Base-by-base conservation (phyloP, 2,888 invertebrate species). In the Plusia festucae region DNA sequence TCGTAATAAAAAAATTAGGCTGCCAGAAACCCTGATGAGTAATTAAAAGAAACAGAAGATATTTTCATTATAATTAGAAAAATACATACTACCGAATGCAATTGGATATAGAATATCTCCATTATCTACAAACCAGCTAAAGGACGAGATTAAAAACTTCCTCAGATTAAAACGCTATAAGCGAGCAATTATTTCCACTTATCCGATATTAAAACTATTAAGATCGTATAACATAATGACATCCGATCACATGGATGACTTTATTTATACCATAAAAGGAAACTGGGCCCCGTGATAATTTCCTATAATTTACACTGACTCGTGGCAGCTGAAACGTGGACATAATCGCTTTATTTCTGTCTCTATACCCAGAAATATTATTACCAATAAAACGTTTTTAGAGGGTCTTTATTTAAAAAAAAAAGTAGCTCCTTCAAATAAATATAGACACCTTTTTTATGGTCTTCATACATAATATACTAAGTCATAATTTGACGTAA, bases 181-280 rank as follows among this genome's bases (percentile, higher is more conserved):
- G 30, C 27, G 20, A 52, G 49, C 46, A 65, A 69, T 73, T 69
- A 69, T 49, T 46, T 13, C 11, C 40, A 64, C 30, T 68, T 60
- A 72, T 55, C 54, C 20, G n/a, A 54, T 34, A 73, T 72, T 16
- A 69, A 60, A 20, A 24, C 60, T 32, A 73, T 73, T 22, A 69
- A 58, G 20, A 53, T 60, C 20, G 56, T 49, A 44, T 18, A 49
- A 52, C n/a, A 60, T 73, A 60, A 73, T 68, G 46, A 60, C 53
- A 58, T 60, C 64, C 60, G 53, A 68, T 64, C 56, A 46, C 34
- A 52, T 60, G 3, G 30, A 72, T 65, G 22, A 60, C 69, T 57
- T 49, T 5, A 73, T 72, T 58, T 40, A 58, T 30, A 52, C 44
- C 20, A 20, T 60, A 13, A 54, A 73, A 64, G 49, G 69, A 60